phyloP scores from a whole-genome alignment of 2,888 invertebrate genomes.

The Yponomeuta cagnagella region DNA sequence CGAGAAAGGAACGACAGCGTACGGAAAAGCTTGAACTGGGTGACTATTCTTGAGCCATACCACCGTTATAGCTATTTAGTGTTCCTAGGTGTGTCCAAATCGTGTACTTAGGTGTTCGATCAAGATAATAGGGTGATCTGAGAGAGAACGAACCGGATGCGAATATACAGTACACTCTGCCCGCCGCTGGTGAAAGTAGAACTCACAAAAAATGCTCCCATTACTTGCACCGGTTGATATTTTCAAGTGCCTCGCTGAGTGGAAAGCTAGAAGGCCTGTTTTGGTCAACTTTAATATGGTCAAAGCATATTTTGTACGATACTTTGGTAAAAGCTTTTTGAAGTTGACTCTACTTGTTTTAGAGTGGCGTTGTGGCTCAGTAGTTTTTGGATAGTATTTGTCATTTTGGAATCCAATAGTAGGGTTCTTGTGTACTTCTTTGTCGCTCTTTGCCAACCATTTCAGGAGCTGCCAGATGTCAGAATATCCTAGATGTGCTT shows the following conservation, averaged over 20 bases:
- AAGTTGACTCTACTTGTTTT: no score
- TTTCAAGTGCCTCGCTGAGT: constrained; percentile 53
- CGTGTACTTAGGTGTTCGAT: constrained; percentile 29
- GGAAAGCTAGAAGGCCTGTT: not conserved
- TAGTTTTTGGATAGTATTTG: no score
- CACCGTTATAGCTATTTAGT: not conserved
- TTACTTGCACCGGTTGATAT: constrained; percentile 65
- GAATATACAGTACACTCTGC: constrained; percentile 37
- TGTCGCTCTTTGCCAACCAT: no score
- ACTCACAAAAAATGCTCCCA: constrained; percentile 74
- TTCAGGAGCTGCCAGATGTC: no score
- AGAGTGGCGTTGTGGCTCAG: no score
- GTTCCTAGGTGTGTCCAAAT: constrained; percentile 16
- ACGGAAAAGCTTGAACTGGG: not conserved
- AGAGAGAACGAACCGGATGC: constrained; percentile 68
- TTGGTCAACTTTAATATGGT: not conserved
- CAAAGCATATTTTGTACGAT: not conserved
- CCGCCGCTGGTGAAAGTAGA: constrained; percentile 71
- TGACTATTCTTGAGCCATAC: not conserved
- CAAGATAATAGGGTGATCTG: constrained; percentile 49
- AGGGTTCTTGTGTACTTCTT: no score
- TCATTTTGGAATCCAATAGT: no score
- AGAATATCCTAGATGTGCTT: no score
- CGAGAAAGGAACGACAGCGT: no score
- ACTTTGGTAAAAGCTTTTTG: not conserved